These are phyloP conservation scores for Drosophila kepulauana DNA, from an alignment of 1,140 invertebrate species.

Conservation along the genomic window DNA sequence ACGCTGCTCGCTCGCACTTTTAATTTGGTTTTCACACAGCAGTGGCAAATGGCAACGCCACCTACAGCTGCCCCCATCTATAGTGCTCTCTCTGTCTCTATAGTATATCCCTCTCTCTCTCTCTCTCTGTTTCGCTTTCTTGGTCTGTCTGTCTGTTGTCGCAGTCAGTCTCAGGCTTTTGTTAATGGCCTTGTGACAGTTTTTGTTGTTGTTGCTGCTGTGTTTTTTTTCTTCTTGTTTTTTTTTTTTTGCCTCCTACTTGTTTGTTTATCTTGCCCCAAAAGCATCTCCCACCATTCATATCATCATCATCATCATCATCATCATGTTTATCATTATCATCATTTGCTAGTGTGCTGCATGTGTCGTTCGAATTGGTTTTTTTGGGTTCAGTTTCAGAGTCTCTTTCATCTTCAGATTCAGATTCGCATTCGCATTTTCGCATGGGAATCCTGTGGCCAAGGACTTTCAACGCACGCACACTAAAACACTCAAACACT, in stretches of 20 bases:
- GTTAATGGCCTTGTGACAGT: conserved; percentile 82
- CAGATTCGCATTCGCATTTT: conserved; percentile 3
- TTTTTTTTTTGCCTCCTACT: conserved; percentile 25
- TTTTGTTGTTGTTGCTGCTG: conserved; percentile 29
- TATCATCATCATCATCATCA: conserved; percentile 17
- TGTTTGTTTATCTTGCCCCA: conserved; percentile 33
- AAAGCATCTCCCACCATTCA: conserved; percentile 35
- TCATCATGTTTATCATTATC: conserved; percentile 11
- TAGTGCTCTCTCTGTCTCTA: conserved; percentile 3
- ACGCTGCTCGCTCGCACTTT: conserved; percentile 62
- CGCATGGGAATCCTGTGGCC: conserved; percentile 33
- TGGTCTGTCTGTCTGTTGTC: conserved; percentile 31
- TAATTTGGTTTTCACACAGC: conserved; percentile 65
- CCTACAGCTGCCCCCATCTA: conserved; percentile 25
- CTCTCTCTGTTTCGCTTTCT: background rate
- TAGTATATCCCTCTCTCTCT: background rate
- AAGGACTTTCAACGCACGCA: conserved; percentile 23
- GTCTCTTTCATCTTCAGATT: conserved; percentile 3
- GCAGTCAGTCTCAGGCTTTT: conserved; percentile 77
- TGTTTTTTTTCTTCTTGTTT: conserved; percentile 8
- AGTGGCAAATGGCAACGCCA: conserved; percentile 9
- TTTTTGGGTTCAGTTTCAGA: conserved; percentile 32
- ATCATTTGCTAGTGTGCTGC: conserved; percentile 36
- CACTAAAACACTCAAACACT: background rate
- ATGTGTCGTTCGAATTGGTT: conserved; percentile 49